A percentile compares a stretch with the other conserved stretches of the same genome.
phyloP scores from a whole-genome alignment of 2,888 invertebrate species.

The Colletes collaris region DNA sequence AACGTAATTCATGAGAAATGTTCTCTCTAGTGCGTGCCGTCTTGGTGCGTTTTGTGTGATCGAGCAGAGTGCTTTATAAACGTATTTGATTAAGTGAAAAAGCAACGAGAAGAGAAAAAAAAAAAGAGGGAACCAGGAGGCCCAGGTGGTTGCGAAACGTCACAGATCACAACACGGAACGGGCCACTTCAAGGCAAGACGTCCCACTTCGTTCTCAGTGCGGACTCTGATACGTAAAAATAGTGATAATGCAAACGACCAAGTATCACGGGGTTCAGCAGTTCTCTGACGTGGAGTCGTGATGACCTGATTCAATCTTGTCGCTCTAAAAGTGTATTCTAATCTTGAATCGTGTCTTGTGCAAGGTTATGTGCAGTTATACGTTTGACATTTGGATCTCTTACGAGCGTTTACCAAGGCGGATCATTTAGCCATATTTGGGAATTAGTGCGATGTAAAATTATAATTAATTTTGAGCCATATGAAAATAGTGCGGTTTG shows the following conservation, averaged over 20 bases:
- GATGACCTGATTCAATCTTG: constrained; percentile 58
- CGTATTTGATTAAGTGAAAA: constrained; percentile 38
- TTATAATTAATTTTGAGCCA: constrained; percentile 20
- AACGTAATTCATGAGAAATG: constrained; percentile 62
- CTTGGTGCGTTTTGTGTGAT: constrained; percentile 65
- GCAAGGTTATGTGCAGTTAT: constrained; percentile 65
- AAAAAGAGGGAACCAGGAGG: constrained; percentile 42
- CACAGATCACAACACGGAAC: constrained; percentile 69
- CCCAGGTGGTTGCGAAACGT: constrained; percentile 75
- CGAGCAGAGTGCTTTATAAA: constrained; percentile 29
- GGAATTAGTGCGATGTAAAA: constrained; percentile 34
- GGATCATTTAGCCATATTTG: constrained; percentile 34
- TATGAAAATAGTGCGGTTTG: constrained; percentile 18
- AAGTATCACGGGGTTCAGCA: constrained; percentile 22
- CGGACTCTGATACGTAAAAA: constrained; percentile 27
- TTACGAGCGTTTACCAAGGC: constrained; percentile 29
- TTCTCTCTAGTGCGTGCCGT: constrained; percentile 58
- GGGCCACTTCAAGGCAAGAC: constrained; percentile 70
- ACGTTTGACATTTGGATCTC: constrained; percentile 54
- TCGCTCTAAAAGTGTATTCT: constrained; percentile 30
- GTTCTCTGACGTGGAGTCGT: constrained; percentile 34
- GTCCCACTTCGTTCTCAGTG: constrained; percentile 29
- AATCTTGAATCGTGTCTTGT: constrained; percentile 36
- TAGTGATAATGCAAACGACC: constrained; percentile 48
- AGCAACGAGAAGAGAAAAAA: constrained; percentile 33